Percentiles rank a stretch among this genome's conserved stretches.
These are phyloP conservation scores for Branchipolynoe longqiensis DNA, from an alignment of 2,888 invertebrate species.

Conservation along the genomic window DNA sequence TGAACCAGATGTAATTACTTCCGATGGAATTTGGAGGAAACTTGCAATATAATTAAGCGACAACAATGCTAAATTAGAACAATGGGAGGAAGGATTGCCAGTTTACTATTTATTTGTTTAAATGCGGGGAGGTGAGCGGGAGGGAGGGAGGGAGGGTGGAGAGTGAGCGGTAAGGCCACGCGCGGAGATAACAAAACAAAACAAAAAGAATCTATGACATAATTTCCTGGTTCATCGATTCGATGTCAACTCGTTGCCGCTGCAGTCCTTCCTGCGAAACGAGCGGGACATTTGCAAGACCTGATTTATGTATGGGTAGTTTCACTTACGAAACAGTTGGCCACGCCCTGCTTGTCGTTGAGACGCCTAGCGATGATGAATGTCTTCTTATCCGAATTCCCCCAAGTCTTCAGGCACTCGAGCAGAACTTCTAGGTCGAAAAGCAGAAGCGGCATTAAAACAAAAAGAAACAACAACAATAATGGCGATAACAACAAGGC, in stretches of 20 bases:
- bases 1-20: conserved; percentile 9
- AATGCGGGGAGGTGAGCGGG: background rate
- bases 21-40: background rate
- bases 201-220: conserved; percentile 23
- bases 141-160: too few species aligned
- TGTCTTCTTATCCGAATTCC: conserved; percentile 10
- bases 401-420: conserved; percentile 60
- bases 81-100: background rate
- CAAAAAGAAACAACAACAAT: background rate
- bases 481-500: too few species aligned
- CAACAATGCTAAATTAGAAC: conserved; percentile 27
- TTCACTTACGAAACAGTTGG: conserved; percentile 60
- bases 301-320: conserved; percentile 31
- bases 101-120: background rate
- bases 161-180: too few species aligned
- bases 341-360: conserved; percentile 39
- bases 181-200: too few species aligned
- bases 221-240: conserved; percentile 19
- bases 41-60: conserved; percentile 41
- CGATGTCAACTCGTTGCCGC: background rate
- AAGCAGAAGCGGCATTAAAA: conserved; percentile 24
- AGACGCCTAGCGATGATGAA: conserved; percentile 55
- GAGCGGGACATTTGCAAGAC: conserved; percentile 12
- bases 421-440: conserved; percentile 46
- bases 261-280: too few species aligned